Evolutionary conservation across 1,140 invertebrate genomes (phyloP).

Genomic region (Calliphora vicina): DNA sequence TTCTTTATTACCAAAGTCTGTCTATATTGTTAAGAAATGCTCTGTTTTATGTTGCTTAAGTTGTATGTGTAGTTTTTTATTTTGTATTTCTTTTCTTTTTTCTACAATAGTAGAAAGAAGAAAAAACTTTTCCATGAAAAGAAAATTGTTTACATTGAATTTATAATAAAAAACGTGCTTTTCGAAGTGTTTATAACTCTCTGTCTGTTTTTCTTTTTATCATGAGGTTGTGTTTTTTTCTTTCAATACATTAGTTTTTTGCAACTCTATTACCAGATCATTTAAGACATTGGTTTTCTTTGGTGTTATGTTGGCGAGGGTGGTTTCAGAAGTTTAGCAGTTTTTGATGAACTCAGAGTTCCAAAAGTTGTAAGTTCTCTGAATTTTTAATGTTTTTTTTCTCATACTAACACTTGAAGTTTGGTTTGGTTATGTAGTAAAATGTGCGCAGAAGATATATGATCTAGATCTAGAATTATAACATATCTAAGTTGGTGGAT

Average conservation of each 20-base stretch:
- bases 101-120: background rate
- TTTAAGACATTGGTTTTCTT: background rate
- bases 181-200: background rate
- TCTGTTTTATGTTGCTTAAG: background rate
- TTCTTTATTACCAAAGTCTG: background rate
- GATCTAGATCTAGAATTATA: no score
- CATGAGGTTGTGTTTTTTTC: background rate
- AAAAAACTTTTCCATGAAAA: conserved; percentile 6
- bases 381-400: no score
- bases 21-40: background rate
- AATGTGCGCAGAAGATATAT: no score
- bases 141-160: conserved; percentile 12
- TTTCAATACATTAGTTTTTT: background rate
- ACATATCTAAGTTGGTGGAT: no score
- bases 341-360: no score
- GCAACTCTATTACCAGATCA: conserved; percentile 9
- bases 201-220: background rate
- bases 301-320: background rate
- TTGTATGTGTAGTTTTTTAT: background rate
- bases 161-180: background rate
- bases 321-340: background rate
- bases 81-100: background rate
- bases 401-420: no score
- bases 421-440: no score
- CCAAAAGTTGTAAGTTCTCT: no score